phyloP scores from a whole-genome alignment of 2,113 vertebrate genomes.

The Cercocebus atys region DNA sequence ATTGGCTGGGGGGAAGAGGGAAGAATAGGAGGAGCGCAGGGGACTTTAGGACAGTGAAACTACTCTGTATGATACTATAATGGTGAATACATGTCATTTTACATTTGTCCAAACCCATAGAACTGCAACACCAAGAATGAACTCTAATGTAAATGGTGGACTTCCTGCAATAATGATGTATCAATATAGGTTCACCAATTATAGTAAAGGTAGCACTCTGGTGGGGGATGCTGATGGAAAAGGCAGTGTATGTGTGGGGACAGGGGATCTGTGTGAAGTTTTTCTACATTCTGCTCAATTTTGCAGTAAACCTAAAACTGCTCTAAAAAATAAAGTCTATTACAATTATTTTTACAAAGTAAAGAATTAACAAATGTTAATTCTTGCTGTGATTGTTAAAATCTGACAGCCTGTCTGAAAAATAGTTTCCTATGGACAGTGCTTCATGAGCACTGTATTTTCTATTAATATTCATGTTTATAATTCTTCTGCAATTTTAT shows the following conservation, averaged over 20 bases:
- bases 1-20: neutral
- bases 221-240: neutral
- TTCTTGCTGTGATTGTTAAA: neutral
- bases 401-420: conserved; percentile 67
- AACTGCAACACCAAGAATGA: neutral
- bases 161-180: neutral
- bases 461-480: conserved; percentile 95
- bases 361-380: neutral
- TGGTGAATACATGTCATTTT: too few relatives aligned
- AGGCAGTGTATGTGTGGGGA: neutral
- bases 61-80: neutral
- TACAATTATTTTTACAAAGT: neutral
- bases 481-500: conserved; percentile 92
- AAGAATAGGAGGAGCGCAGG: neutral
- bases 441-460: conserved; percentile 78
- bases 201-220: neutral
- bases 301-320: neutral
- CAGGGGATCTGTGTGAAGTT: too few relatives aligned
- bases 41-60: neutral
- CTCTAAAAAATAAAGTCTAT: neutral
- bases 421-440: conserved; percentile 63
- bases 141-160: neutral
- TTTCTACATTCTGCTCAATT: neutral
- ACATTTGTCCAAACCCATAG: neutral
- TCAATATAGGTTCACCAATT: neutral